A percentile compares a stretch with the other conserved stretches of the same genome.
These are phyloP conservation scores for Noctua janthina DNA, from an alignment of 2,888 invertebrate species.

Conservation along the genomic window DNA sequence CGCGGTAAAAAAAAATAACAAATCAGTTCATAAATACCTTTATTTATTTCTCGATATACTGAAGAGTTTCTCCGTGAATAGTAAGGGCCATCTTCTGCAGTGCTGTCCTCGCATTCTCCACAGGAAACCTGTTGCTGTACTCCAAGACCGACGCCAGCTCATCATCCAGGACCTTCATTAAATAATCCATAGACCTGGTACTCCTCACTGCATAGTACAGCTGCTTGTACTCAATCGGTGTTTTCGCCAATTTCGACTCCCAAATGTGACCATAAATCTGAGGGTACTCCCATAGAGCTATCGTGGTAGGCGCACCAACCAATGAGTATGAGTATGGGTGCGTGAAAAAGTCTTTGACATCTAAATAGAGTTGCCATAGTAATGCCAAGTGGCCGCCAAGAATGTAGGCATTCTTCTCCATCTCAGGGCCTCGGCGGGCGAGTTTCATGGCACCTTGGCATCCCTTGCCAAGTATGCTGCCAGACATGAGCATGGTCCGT, in stretches of 20 bases:
- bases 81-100: slow-evolving; percentile 86
- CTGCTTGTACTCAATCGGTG: slow-evolving; percentile 80
- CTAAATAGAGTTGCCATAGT: slow-evolving; percentile 86
- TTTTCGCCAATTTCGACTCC: slow-evolving; percentile 78
- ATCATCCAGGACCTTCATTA: slow-evolving; percentile 79
- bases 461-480: slow-evolving; percentile 85
- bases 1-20: slow-evolving; percentile 15
- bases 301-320: slow-evolving; percentile 82
- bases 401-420: slow-evolving; percentile 82
- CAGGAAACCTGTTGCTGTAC: slow-evolving; percentile 80
- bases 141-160: slow-evolving; percentile 81
- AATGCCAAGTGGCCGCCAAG: slow-evolving; percentile 85
- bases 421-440: slow-evolving; percentile 73
- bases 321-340: slow-evolving; percentile 85
- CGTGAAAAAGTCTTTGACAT: slow-evolving; percentile 85
- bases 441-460: slow-evolving; percentile 87
- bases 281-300: slow-evolving; percentile 87
- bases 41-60: slow-evolving; percentile 82
- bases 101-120: slow-evolving; percentile 81
- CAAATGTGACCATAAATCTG: slow-evolving; percentile 81
- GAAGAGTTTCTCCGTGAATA: slow-evolving; percentile 80
- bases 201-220: slow-evolving; percentile 82
- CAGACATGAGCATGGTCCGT: slow-evolving; percentile 84
- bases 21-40: slow-evolving; percentile 51
- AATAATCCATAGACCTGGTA: slow-evolving; percentile 83